Conservation (phyloP, 2,888 invertebrate genomes). For the Eupithecia subfuscata region DNA sequence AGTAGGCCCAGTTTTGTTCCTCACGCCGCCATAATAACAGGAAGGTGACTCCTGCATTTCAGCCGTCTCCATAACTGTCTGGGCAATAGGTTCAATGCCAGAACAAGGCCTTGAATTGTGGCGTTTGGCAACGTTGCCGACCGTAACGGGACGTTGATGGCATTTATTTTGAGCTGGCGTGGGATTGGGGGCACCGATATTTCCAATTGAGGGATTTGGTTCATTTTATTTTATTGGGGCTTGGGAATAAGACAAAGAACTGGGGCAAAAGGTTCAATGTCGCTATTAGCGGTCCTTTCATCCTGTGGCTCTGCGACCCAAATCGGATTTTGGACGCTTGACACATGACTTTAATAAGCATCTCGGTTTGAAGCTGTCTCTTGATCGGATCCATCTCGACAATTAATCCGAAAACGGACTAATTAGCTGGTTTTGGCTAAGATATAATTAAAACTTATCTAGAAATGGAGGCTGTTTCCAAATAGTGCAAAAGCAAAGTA, state of each 20-base stretch:
- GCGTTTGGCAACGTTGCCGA: slow-evolving; percentile 4
- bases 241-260: neutral
- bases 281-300: neutral
- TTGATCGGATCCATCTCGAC: neutral
- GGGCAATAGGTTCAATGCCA: slow-evolving; percentile 57
- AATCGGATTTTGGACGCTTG: neutral
- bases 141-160: slow-evolving; percentile 11
- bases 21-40: neutral
- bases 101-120: slow-evolving; percentile 2
- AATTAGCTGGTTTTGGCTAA: neutral
- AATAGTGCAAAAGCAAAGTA: too few relatives aligned
- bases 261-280: neutral
- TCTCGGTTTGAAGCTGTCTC: neutral
- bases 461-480: too few relatives aligned
- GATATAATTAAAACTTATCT: neutral
- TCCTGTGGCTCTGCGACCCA: neutral
- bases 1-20: neutral
- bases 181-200: slow-evolving; percentile 10
- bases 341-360: neutral
- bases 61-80: slow-evolving; percentile 25
- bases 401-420: neutral
- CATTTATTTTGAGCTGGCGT: slow-evolving; percentile 11
- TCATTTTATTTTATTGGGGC: neutral
- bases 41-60: neutral
- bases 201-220: slow-evolving; percentile 8